Conservation (phyloP, 2,113 vertebrate species). For the Rhinopomastus cyanomelas region DNA sequence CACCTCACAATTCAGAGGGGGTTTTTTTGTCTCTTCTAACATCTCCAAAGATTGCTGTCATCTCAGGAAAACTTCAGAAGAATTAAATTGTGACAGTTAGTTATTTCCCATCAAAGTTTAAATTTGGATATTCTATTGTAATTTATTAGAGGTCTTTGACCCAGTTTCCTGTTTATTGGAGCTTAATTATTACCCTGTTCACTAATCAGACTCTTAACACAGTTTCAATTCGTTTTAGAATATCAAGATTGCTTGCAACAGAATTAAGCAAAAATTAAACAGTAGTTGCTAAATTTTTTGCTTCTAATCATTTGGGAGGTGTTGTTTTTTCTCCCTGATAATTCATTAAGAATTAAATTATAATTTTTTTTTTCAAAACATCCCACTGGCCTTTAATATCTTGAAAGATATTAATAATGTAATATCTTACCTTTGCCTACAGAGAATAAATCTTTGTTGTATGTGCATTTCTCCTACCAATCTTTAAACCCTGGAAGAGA, state of each 20-base stretch:
- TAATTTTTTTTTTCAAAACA: conserved; percentile 47
- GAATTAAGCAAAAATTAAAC: conserved; percentile 33
- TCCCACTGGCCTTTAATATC: conserved; percentile 17
- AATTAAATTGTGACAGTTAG: background rate
- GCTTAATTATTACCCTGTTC: background rate
- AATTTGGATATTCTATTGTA: background rate
- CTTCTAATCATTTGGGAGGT: background rate
- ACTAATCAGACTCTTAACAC: background rate
- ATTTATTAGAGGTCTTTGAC: background rate
- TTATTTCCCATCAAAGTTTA: background rate
- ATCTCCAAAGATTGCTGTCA: background rate
- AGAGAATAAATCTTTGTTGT: background rate
- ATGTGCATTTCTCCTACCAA: background rate
- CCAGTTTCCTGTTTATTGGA: conserved; percentile 1
- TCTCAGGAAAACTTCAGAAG: background rate
- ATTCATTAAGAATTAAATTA: conserved; percentile 48
- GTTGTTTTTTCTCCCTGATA: background rate
- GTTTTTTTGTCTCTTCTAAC: background rate
- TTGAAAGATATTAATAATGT: conserved; percentile 23
- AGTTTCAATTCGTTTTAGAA: background rate
- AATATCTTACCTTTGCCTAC: background rate
- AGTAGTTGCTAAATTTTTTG: conserved; percentile 15
- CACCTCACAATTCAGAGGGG: background rate
- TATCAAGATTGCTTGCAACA: background rate
- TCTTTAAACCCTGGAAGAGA: background rate